Percentiles rank a stretch among this genome's conserved stretches.
phyloP scores from a whole-genome alignment of 1,140 invertebrate genomes.

The Megalonaias nervosa region DNA sequence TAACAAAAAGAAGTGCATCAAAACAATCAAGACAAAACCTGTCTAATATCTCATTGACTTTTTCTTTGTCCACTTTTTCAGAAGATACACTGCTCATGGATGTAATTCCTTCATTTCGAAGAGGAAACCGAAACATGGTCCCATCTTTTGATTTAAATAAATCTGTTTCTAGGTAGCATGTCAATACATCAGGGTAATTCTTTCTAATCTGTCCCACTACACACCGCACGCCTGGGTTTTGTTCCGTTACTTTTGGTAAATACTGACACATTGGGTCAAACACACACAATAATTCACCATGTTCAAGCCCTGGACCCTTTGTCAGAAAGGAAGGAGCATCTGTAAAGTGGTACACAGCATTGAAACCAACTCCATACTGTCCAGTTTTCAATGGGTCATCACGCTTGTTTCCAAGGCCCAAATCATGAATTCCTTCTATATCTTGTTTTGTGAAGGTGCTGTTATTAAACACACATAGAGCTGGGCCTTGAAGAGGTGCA shows the following conservation, averaged over 20 bases:
- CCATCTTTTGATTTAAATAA: constrained; percentile 4
- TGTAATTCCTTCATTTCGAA: constrained; percentile 46
- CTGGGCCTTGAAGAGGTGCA: constrained; percentile 54
- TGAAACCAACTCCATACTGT: constrained; percentile 64
- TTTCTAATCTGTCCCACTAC: constrained; percentile 23
- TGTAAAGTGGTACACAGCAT: constrained; percentile 65
- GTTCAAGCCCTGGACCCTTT: constrained; percentile 34
- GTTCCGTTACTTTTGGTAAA: constrained; percentile 33
- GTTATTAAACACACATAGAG: constrained; percentile 64
- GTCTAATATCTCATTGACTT: constrained; percentile 34
- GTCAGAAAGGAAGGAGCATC: constrained; percentile 62
- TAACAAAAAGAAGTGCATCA: constrained; percentile 49
- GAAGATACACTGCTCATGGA: constrained; percentile 10
- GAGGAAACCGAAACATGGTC: constrained; percentile 45
- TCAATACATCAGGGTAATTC: constrained; percentile 46
- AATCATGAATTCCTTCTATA: constrained; percentile 58
- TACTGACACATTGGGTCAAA: constrained; percentile 61
- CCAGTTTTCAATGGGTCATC: constrained; percentile 53
- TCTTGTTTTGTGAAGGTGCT: constrained; percentile 57
- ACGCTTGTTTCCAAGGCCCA: constrained; percentile 56
- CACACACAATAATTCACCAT: constrained; percentile 47
- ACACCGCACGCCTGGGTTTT: constrained; percentile 46
- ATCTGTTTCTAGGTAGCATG: constrained; percentile 34
- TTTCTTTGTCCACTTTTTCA: constrained; percentile 23
- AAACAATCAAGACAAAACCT: constrained; percentile 47